Base-by-base conservation (phyloP, 2,888 invertebrate genomes). In the Beris chalybata region DNA sequence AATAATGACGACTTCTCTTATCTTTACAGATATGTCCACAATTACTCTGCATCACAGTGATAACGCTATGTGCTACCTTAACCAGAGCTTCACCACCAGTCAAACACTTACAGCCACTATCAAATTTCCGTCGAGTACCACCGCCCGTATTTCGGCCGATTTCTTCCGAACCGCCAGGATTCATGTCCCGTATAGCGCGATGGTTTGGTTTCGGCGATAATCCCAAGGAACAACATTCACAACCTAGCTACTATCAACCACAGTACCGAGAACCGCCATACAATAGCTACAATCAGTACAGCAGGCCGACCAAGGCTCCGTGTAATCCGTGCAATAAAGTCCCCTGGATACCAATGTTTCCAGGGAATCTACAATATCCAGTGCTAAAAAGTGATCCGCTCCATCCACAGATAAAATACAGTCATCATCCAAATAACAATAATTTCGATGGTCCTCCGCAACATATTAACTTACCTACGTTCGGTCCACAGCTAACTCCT, bases 271-370 rank as follows among this genome's bases (percentile, higher is more conserved):
- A 70, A 1, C 12, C 69, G 0, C 68, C 71, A 7, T 69, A 70
- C 6, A 70, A 65, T 6, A 65, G 68, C 11, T 68, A 69, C 5
- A 52, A 52, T 5, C 22, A n/a, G 6, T 73, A 73, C 15, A 50
- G 53, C 64, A 79, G 80, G 65, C 38, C 9, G 38, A 76, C 79
- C 54, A 84, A 85, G 70, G 85, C 84, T 74, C 84, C 85, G 70
- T 93, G 93, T 75, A 88, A 89, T 75, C 86, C 89, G 64, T 93
- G 93, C 75, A 91, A 92, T 77, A 85, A 86, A 76, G 86, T 87
- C 74, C 92, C 93, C 67, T 93, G 93, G 93, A 85, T 91, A 73
- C 93, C 93, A 45, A 86, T 92, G 79, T 73, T 80, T 71, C 76
- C 76, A 9, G 75, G 74, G 0, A 70, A 71, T 38, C 55, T 74